A percentile compares a stretch with the other conserved stretches of the same genome.
Evolutionary conservation across 1,140 invertebrate species (phyloP).

Genomic region (Mactra quadrangularis): DNA sequence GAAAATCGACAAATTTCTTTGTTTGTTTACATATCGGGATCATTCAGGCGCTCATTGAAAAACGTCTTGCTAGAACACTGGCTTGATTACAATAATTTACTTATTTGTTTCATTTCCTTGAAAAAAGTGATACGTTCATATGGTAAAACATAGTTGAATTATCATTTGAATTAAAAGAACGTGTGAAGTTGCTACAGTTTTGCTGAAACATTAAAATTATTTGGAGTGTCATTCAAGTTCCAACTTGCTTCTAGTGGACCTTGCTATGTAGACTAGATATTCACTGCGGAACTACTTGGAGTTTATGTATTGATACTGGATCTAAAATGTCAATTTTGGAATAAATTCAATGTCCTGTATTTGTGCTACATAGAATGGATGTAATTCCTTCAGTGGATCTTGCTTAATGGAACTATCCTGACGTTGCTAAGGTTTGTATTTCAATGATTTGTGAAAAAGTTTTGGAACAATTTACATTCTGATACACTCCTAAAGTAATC

Average conservation of each 20-base stretch:
- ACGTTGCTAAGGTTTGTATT: not conserved
- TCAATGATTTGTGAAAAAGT: not conserved
- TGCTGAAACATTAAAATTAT: too few relatives aligned
- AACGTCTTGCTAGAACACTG: too few relatives aligned
- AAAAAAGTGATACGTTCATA: slow-evolving; percentile 1
- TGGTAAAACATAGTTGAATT: slow-evolving; percentile 11
- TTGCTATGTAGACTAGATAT: not conserved
- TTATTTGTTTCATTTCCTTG: not conserved
- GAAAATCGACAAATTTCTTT: not conserved
- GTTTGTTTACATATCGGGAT: not conserved
- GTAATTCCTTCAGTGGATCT: not conserved
- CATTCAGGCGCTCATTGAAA: slow-evolving; percentile 7
- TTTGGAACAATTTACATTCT: slow-evolving; percentile 6
- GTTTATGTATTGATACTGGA: slow-evolving; percentile 44
- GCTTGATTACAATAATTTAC: too few relatives aligned
- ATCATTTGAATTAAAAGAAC: not conserved
- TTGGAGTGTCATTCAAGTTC: slow-evolving; percentile 8
- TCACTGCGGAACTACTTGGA: slow-evolving; percentile 59
- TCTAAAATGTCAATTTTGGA: slow-evolving; percentile 22
- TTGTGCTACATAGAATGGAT: slow-evolving; percentile 7
- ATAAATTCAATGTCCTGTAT: not conserved
- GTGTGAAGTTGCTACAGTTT: too few relatives aligned
- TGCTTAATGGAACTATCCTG: not conserved
- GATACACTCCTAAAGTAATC: too few relatives aligned
- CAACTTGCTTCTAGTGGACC: not conserved